These are phyloP conservation scores for Platycercus adscitus DNA, from an alignment of 2,113 vertebrate genomes.

Conservation along the genomic window DNA sequence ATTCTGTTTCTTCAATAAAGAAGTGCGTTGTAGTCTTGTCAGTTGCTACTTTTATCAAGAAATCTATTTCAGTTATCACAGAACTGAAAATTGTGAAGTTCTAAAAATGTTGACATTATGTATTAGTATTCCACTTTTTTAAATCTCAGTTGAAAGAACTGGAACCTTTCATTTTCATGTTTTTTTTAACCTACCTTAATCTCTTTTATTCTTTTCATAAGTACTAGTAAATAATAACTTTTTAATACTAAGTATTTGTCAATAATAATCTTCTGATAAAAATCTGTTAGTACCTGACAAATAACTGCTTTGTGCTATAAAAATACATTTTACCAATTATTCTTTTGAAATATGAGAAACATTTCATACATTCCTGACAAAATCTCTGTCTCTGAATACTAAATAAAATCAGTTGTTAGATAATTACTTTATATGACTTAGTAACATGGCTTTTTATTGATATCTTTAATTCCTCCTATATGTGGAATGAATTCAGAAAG, in stretches of 20 bases:
- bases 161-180: not conserved
- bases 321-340: not conserved
- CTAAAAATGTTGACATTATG: not conserved
- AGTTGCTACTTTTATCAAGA: not conserved
- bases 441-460: not conserved
- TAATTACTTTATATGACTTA: not conserved
- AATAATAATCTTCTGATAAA: not conserved
- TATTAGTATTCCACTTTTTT: not conserved
- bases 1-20: not conserved
- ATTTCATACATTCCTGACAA: not conserved
- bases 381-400: not conserved
- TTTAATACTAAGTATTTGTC: not conserved
- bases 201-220: not conserved
- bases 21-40: not conserved
- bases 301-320: not conserved
- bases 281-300: not conserved
- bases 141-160: not conserved
- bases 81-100: not conserved
- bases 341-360: not conserved
- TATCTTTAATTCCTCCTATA: not conserved
- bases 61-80: not conserved
- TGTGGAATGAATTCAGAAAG: not conserved
- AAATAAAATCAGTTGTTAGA: not conserved
- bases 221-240: not conserved
- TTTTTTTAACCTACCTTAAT: not conserved